These are phyloP conservation scores for Pollenia labialis DNA, from an alignment of 2,888 invertebrate genomes.

Conservation along the genomic window DNA sequence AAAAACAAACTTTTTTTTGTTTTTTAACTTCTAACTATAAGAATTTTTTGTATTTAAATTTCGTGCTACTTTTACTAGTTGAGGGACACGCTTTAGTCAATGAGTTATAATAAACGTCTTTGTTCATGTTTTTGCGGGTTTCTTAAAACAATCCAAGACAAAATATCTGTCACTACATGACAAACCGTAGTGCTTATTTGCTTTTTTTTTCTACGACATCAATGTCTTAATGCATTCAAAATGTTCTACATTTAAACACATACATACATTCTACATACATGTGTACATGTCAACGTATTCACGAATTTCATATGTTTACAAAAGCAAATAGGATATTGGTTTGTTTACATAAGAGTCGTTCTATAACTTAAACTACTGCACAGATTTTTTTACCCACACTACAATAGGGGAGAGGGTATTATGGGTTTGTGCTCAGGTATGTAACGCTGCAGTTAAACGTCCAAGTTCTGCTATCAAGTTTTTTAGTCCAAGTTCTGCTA, in stretches of 20 bases:
- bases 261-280: not conserved
- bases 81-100: constrained; percentile 49
- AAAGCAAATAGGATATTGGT: no score
- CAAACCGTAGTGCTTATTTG: constrained; percentile 16
- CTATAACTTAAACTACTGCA: no score
- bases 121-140: constrained; percentile 8
- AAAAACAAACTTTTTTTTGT: constrained; percentile 43
- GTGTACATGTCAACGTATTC: no score
- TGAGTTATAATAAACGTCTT: not conserved
- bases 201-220: constrained; percentile 1
- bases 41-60: constrained; percentile 8
- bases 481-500: no score
- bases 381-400: no score
- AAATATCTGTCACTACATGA: constrained; percentile 20
- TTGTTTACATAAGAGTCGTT: no score
- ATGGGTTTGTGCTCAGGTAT: no score
- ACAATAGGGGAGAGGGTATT: no score
- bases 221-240: constrained; percentile 23
- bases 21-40: constrained; percentile 26
- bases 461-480: no score
- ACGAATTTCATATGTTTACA: no score
- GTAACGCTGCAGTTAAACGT: no score
- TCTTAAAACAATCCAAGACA: constrained; percentile 36
- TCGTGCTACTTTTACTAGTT: constrained; percentile 48
- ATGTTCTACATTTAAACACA: not conserved